Evolutionary conservation across 2,888 invertebrate genomes (phyloP).

Genomic region (Poecilobothrus nobilitatus): DNA sequence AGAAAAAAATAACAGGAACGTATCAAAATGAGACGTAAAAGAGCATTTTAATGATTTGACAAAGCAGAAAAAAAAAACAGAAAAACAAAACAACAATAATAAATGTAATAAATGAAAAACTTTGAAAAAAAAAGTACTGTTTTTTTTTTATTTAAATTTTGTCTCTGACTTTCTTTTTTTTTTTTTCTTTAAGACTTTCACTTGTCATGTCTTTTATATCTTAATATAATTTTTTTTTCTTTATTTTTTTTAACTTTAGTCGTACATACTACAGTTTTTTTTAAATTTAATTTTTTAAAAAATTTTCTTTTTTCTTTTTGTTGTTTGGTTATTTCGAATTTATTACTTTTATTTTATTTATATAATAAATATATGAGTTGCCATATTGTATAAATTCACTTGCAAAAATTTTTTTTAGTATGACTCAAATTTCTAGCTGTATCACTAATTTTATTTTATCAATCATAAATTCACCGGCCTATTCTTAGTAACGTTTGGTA

Average conservation of each 20-base stretch:
- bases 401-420: too few species aligned
- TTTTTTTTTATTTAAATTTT: conserved; percentile 3
- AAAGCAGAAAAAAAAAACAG: not conserved
- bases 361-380: too few species aligned
- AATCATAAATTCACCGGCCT: too few species aligned
- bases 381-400: too few species aligned
- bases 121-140: not conserved
- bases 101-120: too few species aligned
- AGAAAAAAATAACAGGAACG: not conserved
- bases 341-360: too few species aligned
- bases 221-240: not conserved
- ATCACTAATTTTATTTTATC: too few species aligned
- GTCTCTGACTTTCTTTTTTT: too few species aligned
- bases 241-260: not conserved
- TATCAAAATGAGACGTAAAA: conserved; percentile 6
- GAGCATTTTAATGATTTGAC: conserved; percentile 1
- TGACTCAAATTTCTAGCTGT: too few species aligned
- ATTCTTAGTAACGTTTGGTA: too few species aligned
- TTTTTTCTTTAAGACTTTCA: not conserved
- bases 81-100: too few species aligned
- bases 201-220: not conserved
- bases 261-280: not conserved
- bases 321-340: too few species aligned
- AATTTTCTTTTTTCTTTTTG: not conserved
- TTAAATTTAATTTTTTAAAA: not conserved